Evolutionary conservation across 2,888 invertebrate genomes (phyloP), one percentile per base, ranked within the genome.

Genomic region (Zygaena filipendulae): DNA sequence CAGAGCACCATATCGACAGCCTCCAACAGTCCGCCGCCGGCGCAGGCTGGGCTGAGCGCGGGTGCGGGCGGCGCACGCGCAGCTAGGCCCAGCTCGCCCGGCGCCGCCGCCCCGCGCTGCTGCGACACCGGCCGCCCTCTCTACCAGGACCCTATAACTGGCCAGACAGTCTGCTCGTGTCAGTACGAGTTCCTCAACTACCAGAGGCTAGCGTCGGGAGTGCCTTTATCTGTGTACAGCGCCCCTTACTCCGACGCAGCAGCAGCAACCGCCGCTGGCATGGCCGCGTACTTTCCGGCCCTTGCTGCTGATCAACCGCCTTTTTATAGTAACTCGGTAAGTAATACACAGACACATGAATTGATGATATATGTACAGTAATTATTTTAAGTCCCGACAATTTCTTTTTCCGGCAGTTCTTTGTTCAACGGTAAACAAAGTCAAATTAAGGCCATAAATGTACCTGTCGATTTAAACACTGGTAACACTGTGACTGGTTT

Each of bases 61-160:
- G 77, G 82, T 49, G 45, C 39, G 52, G 75, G 56, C 53, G 75
- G 66, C 66, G 63, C 59, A 29, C 49, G 84, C 75, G 47, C 82
- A 37, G 74, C 81, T 30, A 68, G 82, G 33, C 67, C 85, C 29
- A 64, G 81, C 59, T 70, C 82, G 39, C 70, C 82, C 23, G 64
- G 80, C 30, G 72, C 83, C 35, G 62, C 84, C 31, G 79, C 84
- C 43, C 75, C 83, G 38, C 75, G 92, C 51, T 94, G 95, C 82
- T 94, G 95, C 81, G 94, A 95, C 82, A 92, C 94, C 43, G 95
- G 95, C 43, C 85, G 95, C 53, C 90, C 94, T 40, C 87, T 95
- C 62, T 92, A 92, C 81, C 92, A 92, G 59, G 93, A 93, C 72
- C 93, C 93, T 23, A 84, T 92, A 46, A 91, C 92, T 45, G 92